phyloP scores from a whole-genome alignment of 35 echinoderm and acorn worm genomes.

The Stichopus chloronotus region DNA sequence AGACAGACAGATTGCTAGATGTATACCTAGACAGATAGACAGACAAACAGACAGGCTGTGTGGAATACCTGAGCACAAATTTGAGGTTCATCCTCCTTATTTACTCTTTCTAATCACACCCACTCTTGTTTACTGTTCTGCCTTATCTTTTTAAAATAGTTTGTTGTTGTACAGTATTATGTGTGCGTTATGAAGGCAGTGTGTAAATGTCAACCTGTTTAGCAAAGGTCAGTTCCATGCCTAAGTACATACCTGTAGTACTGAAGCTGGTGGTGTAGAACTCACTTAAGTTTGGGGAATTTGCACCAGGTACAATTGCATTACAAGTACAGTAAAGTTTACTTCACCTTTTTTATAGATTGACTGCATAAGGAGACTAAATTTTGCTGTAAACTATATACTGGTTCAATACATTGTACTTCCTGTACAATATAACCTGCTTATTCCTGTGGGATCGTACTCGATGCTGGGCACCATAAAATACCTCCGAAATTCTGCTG shows the following conservation, averaged over 20 bases:
- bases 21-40: too few relatives aligned
- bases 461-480: too few relatives aligned
- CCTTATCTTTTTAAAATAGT: constrained; percentile 23
- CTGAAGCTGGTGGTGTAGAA: not conserved
- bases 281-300: not conserved
- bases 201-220: constrained; percentile 39
- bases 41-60: not conserved
- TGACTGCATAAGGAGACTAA: not conserved
- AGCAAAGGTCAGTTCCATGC: not conserved
- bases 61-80: not conserved
- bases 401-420: not conserved
- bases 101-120: constrained; percentile 20
- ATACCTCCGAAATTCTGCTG: too few relatives aligned
- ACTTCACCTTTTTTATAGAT: not conserved
- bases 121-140: constrained; percentile 5
- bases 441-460: too few relatives aligned
- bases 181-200: constrained; percentile 7
- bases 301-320: not conserved
- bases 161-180: not conserved
- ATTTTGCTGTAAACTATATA: not conserved
- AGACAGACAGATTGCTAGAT: too few relatives aligned
- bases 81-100: not conserved
- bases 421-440: too few relatives aligned
- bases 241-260: not conserved
- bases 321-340: not conserved